Evolutionary conservation across 2,888 invertebrate species (phyloP), one percentile per base, ranked within the genome.

Genomic region (Tetragonula carbonaria): DNA sequence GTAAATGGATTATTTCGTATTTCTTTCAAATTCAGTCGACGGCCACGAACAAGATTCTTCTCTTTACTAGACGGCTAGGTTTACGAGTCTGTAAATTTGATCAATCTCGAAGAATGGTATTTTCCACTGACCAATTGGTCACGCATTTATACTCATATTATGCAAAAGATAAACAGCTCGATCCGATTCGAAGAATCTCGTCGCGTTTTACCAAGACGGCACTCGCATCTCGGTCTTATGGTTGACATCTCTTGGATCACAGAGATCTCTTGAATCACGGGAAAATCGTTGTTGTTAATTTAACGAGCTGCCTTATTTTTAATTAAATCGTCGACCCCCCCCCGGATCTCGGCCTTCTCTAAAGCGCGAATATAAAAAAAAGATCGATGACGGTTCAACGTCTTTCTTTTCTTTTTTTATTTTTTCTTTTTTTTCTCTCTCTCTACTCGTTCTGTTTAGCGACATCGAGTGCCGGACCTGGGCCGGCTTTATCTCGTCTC

Each of bases 401-500:
- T 23, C 70, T 75, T 74, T 2, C n/a, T 18, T 45, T 51, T 18
- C 4, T 3, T n/a, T n/a, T 14, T 13, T n/a, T 38, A 0, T 38
- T 38, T 6, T 57, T 57, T n/a, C 18, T 3, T 2, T 23, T 45
- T 21, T 6, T 2, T 28, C 11, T 55, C 14, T 50, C 2, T 55
- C 57, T 5, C 33, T 2, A 11, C 16, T 63, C 80, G 18, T 62
- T 74, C 51, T 28, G 66, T 81, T 79, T 73, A 63, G 81, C 75
- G 55, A 73, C 70, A 11, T 21, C 33, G 38, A 71, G 67, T 76
- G 63, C 55, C n/a, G 51, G 57, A 63, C 28, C 51, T 59, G 18
- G 63, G 67, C 45, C 84, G 78, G 84, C 83, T 87, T 90, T 90
- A 91, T 91, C 90, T 89, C 82, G 66, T 81, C 89, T 80, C 91